These are phyloP conservation scores for Actinia tenebrosa DNA, from an alignment of 64 coral and sea anemone genomes.

Conservation along the genomic window DNA sequence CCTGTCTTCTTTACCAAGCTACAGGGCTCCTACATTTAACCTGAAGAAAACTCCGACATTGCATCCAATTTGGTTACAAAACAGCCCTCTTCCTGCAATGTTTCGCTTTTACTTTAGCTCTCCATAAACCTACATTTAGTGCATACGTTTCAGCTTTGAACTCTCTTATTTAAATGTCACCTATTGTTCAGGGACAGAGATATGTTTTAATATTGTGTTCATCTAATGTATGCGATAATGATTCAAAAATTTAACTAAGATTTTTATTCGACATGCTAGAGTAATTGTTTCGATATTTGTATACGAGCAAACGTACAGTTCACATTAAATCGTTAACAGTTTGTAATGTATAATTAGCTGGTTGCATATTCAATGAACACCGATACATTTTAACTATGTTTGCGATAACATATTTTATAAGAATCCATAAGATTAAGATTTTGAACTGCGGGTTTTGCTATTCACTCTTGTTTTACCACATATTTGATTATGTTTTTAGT, in stretches of 20 bases:
- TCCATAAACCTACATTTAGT: background rate
- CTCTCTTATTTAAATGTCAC: constrained; percentile 1
- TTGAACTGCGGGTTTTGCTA: background rate
- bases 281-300: no score
- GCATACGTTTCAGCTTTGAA: background rate
- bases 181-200: background rate
- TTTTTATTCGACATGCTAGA: background rate
- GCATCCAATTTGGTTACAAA: background rate
- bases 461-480: background rate
- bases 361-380: background rate
- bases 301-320: background rate
- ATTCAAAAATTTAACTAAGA: background rate
- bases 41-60: background rate
- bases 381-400: background rate
- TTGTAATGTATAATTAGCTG: background rate
- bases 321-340: background rate
- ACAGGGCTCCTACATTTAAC: background rate
- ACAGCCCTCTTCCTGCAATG: background rate
- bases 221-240: no score
- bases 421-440: no score
- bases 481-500: background rate
- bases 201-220: no score
- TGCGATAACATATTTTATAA: no score
- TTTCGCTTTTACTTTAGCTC: background rate
- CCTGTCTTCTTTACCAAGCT: background rate